These are phyloP conservation scores for Riparia riparia DNA, from an alignment of 2,113 vertebrate genomes.

Conservation along the genomic window DNA sequence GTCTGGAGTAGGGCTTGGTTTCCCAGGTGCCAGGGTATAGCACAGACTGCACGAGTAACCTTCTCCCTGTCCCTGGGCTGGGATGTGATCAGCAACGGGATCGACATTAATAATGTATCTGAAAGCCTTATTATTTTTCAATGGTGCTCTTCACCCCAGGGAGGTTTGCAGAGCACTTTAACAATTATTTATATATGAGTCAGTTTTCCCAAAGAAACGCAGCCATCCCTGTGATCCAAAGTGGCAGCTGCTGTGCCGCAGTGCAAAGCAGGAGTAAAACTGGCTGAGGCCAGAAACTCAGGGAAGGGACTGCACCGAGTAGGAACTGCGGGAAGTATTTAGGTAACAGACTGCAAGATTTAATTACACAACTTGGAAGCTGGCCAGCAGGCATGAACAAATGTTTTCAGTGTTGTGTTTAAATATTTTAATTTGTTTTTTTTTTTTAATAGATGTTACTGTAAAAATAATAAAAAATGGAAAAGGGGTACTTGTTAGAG, in stretches of 20 bases:
- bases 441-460: background rate
- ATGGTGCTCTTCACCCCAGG: background rate
- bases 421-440: constrained; percentile 66
- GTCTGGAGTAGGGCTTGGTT: background rate
- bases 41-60: background rate
- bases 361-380: constrained; percentile 55
- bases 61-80: background rate
- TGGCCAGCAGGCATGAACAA: constrained; percentile 52
- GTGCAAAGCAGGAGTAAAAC: background rate
- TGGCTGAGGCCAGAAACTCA: background rate
- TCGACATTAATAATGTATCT: constrained; percentile 31
- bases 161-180: constrained; percentile 40
- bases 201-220: constrained; percentile 36
- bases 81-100: background rate
- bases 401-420: constrained; percentile 65
- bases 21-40: background rate
- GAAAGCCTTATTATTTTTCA: constrained; percentile 53
- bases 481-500: constrained; percentile 16
- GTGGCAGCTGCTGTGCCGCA: constrained; percentile 37
- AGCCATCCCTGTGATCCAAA: constrained; percentile 50
- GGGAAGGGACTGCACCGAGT: background rate
- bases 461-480: constrained; percentile 51
- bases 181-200: constrained; percentile 62
- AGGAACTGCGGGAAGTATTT: constrained; percentile 14
- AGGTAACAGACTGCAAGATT: constrained; percentile 65